Evolutionary conservation across 1,140 invertebrate species (phyloP).

Genomic region (Drosophila auraria): DNA sequence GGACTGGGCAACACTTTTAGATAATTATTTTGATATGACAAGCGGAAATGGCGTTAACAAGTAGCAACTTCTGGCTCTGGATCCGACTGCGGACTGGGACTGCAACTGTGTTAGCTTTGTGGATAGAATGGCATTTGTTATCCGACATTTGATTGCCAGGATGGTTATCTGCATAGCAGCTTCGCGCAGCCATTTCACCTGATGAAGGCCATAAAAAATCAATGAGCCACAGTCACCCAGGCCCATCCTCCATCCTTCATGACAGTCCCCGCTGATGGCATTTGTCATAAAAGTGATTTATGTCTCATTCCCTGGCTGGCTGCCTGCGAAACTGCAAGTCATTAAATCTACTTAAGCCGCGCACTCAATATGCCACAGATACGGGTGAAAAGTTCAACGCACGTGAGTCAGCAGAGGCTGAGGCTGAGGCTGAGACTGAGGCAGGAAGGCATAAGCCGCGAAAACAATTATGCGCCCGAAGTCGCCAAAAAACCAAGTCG

Average conservation of each 20-base stretch:
- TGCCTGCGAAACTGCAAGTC: conserved; percentile 58
- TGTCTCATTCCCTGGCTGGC: conserved; percentile 38
- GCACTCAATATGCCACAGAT: conserved; percentile 55
- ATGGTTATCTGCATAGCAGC: conserved; percentile 48
- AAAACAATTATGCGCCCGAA: conserved; percentile 70
- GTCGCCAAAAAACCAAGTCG: conserved; percentile 47
- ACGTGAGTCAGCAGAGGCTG: conserved; percentile 65
- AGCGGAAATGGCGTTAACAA: conserved; percentile 79
- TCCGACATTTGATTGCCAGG: conserved; percentile 67
- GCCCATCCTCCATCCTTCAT: conserved; percentile 3
- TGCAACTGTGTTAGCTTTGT: conserved; percentile 26
- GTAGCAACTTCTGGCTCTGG: conserved; percentile 59
- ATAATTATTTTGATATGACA: conserved; percentile 84
- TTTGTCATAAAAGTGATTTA: conserved; percentile 78
- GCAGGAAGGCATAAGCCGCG: conserved; percentile 49
- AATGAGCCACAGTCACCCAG: conserved; percentile 15
- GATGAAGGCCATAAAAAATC: conserved; percentile 54
- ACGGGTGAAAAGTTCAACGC: conserved; percentile 80
- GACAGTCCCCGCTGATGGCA: conserved; percentile 37
- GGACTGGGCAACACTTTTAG: conserved; percentile 67
- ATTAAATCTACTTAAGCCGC: conserved; percentile 78
- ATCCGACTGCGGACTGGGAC: conserved; percentile 7
- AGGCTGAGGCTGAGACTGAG: neutral
- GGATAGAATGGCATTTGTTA: conserved; percentile 48
- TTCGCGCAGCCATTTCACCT: conserved; percentile 31